Base-by-base conservation (phyloP, 2,888 invertebrate genomes). In the Lingula anatina region DNA sequence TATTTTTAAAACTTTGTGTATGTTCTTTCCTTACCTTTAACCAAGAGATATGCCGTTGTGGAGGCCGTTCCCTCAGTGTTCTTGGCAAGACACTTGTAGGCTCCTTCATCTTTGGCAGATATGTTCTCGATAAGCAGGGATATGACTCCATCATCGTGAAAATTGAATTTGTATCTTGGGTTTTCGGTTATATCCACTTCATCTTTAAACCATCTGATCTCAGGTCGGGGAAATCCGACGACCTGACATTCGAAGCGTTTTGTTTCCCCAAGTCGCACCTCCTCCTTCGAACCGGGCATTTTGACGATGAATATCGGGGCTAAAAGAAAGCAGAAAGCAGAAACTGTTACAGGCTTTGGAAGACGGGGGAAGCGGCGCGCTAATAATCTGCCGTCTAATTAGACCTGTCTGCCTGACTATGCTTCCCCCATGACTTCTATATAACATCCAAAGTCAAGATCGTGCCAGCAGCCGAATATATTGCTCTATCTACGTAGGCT, bases 161-260 rank as follows among this genome's bases (percentile, higher is more conserved):
- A 62, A 45, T 60, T 60, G 49, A 72, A 71, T 49, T 68, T 59
- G 51, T 68, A 73, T 35, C 75, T 55, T 5, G 59, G 53, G 44
- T 61, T 55, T n/a, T 57, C 39, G 7, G 73, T 70, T 51, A 74
- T 73, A 47, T 74, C 70, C 2, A 61, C 56, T 21, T 70, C 70
- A 56, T 75, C 74, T 56, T 75, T 76, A 56, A 62, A 73, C 76
- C 76, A 76, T 46, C 63, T 61, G 46, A 76, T 68, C n/a, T 58
- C 56, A 3, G 75, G 76, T 5, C 66, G 63, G 7, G 76, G 76
- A 49, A 60, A 64, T 5, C 75, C 75, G 38, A 70, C 61, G 27
- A 75, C 75, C 47, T 69, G 64, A 47, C 75, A 75, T 54, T 71
- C 72, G 53, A 75, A 70, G 37, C 66, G 64, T 47, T 73, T 72